Evolutionary conservation across 2,797 vertebrate species (phyloP), one percentile per base, ranked within the genome.

Genomic region (Arctocebus calabarensis): DNA sequence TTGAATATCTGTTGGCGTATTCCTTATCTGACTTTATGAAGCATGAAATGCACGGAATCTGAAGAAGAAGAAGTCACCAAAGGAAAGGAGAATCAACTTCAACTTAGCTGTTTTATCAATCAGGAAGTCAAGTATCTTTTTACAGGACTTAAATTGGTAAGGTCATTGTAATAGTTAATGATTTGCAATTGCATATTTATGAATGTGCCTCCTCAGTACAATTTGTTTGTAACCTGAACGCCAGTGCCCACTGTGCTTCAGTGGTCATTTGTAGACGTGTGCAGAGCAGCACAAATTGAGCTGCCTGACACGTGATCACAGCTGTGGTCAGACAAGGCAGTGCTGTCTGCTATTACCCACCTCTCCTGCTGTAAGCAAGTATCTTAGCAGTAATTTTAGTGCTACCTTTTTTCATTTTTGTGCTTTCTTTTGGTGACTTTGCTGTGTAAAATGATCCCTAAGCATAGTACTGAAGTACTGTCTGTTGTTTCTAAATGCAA

Each of bases 111-210:
- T 98, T 99, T 99, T 98, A 99, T 99, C 98, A 99, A 99, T 98
- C 99, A 99, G 97, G 99, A 99, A 98, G 99, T 99, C 95, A 99
- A 99, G 97, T 99, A 99, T 96, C 99, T 99, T 88, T 99, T 99
- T 96, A 99, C 99, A 88, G 99, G 99, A 97, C 98, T 99, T 59
- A 99, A 99, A 97, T 97, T 99, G 99, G 99, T 99, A 98, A 98
- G 99, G 11, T 83, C 14, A 0, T 88, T 52, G 32, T 43, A 12
- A 23, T 87, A 9, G 0, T 88, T 27, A 64, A 64, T 62, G 77
- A 16, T 92, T 83, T 55, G 13, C 29, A 48, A 37, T 74, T 93
- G 9, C 23, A 0, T 68, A 27, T 95, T 88, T 92, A 23, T 37
- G 23, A 68, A 52, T 45, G 57, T 1, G n/a, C 8, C 7, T 70